Conservation (phyloP, 1,140 invertebrate genomes). For the Drosophila trapezifrons region DNA sequence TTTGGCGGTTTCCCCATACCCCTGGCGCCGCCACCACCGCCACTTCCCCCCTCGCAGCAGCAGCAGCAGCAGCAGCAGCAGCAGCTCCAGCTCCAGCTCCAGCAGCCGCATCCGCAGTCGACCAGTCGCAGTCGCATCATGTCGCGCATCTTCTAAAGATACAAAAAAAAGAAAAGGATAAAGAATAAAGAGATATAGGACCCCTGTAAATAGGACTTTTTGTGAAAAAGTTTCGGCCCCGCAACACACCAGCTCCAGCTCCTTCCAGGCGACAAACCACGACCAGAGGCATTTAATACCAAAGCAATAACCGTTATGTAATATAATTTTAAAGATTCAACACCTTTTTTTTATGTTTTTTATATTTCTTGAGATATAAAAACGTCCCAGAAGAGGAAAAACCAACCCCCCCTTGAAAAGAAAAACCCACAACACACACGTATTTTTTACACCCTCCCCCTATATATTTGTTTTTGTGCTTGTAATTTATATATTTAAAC, state of each 20-base stretch:
- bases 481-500: slow-evolving; percentile 47
- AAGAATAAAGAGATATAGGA: background rate
- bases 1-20: slow-evolving; percentile 69
- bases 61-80: slow-evolving; percentile 13
- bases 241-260: slow-evolving; percentile 30
- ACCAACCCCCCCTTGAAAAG: background rate
- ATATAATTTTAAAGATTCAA: slow-evolving; percentile 75
- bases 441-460: slow-evolving; percentile 28
- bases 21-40: slow-evolving; percentile 25
- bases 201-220: slow-evolving; percentile 63
- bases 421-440: background rate
- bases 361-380: too few relatives aligned
- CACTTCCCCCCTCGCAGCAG: background rate
- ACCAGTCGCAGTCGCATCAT: slow-evolving; percentile 77
- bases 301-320: slow-evolving; percentile 83
- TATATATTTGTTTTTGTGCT: slow-evolving; percentile 59
- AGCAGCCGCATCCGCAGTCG: slow-evolving; percentile 36
- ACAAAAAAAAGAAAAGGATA: too few relatives aligned
- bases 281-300: slow-evolving; percentile 83
- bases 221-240: slow-evolving; percentile 31
- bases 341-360: slow-evolving; percentile 29
- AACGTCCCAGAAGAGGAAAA: too few relatives aligned
- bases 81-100: slow-evolving; percentile 23
- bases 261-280: slow-evolving; percentile 63
- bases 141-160: slow-evolving; percentile 83